Evolutionary conservation across 2,113 vertebrate genomes (phyloP), one percentile per base, ranked within the genome.

Genomic region (Scopus umbretta): DNA sequence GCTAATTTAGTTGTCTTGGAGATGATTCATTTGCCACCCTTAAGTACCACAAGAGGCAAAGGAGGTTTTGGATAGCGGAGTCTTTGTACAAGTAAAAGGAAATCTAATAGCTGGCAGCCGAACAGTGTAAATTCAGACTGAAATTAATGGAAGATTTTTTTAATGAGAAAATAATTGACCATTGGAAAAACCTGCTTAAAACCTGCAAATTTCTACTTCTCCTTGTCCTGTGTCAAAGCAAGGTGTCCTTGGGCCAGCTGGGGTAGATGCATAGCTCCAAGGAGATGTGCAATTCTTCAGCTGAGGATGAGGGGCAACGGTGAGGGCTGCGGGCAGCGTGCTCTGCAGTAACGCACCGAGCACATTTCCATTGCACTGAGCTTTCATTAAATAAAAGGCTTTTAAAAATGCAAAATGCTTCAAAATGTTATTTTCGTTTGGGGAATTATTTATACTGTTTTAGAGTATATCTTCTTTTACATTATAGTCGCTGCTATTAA

Each of bases 111-210:
- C 65, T 97, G 84, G 90, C 93, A 74, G 63, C 80, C 0, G 0
- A 52, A n/a, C 0, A 12, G 83, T 42, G 50, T 53, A 84, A 94
- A 92, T 91, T 88, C 87, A 50, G 78, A 32, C 63, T 58, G 30
- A 74, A 89, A 81, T 92, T 68, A 91, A 62, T 61, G 66, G 83
- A 75, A 61, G 67, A 56, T 62, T 80, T 52, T 73, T 81, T 92
- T 65, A 52, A 80, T 45, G 38, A 61, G 75, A 75, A 92, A 67
- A 72, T 83, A 88, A 80, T 70, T 83, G 82, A 67, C 72, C 59
- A 5, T n/a, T 84, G 87, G 87, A 91, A 94, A 91, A 92, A 71
- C 23, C 66, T 92, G 79, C 61, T 72, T 55, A 34, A 94, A 94
- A 84, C n/a, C 45, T 74, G 50, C 20, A 6, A 0, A 53, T 91